phyloP scores from a whole-genome alignment of 1,140 invertebrate genomes.

The Pararge aegeria region DNA sequence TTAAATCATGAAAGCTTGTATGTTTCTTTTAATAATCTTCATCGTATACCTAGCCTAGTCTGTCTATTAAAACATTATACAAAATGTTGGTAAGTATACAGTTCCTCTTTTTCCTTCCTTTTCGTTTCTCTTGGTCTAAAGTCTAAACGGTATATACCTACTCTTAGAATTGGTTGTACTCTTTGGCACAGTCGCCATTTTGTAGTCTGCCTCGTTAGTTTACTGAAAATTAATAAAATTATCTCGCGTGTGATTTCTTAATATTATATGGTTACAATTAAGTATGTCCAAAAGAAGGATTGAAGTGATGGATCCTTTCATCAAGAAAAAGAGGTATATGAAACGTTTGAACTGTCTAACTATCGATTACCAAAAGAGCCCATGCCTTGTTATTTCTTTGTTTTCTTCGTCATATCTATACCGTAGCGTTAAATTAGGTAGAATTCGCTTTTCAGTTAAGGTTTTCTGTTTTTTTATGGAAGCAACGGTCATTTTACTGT shows the following conservation, averaged over 20 bases:
- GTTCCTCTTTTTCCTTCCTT: too few relatives aligned
- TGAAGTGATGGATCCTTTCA: conserved; percentile 90
- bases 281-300: conserved; percentile 91
- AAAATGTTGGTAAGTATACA: too few relatives aligned
- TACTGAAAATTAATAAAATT: conserved; percentile 41
- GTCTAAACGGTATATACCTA: too few relatives aligned
- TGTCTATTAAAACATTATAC: too few relatives aligned
- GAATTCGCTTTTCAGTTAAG: too few relatives aligned
- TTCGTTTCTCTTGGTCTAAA: too few relatives aligned
- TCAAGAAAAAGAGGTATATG: conserved; percentile 87
- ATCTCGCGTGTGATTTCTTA: conserved; percentile 34
- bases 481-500: not conserved
- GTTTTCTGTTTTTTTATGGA: not conserved
- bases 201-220: conserved; percentile 46
- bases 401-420: conserved; percentile 16
- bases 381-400: conserved; percentile 29
- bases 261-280: conserved; percentile 47
- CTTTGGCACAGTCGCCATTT: conserved; percentile 64
- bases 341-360: not conserved
- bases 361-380: not conserved
- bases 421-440: too few relatives aligned
- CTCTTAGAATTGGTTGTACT: too few relatives aligned
- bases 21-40: too few relatives aligned
- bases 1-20: too few relatives aligned
- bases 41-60: too few relatives aligned